Conservation (phyloP, 2,888 invertebrate genomes). For the Chloroclystis v-ata region DNA sequence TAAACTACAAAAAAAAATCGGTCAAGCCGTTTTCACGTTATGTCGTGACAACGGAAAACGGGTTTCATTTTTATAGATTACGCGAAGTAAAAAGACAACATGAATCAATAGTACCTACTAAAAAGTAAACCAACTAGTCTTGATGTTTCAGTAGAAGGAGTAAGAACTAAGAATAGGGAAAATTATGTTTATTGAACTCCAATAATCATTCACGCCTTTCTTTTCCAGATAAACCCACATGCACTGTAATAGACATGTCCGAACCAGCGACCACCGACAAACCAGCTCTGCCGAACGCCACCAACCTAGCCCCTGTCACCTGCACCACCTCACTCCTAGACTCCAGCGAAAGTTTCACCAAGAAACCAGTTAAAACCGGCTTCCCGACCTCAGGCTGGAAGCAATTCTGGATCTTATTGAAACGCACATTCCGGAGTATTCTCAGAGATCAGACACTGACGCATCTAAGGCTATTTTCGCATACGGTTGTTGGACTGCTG, state of each 20-base stretch:
- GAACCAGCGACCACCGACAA: slow-evolving; percentile 62
- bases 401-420: slow-evolving; percentile 92
- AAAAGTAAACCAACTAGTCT: no score
- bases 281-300: slow-evolving; percentile 53
- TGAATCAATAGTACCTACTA: no score
- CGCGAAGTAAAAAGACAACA: no score
- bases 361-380: slow-evolving; percentile 81
- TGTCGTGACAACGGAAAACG: no score
- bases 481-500: slow-evolving; percentile 92
- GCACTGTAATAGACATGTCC: slow-evolving; percentile 75
- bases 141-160: no score
- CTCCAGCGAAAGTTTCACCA: slow-evolving; percentile 85
- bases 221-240: slow-evolving; percentile 73
- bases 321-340: slow-evolving; percentile 84
- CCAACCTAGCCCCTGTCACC: slow-evolving; percentile 75
- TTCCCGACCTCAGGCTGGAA: slow-evolving; percentile 90
- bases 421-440: slow-evolving; percentile 89
- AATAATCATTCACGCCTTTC: no score
- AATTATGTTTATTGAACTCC: no score
- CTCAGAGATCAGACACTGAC: slow-evolving; percentile 93
- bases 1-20: no score
- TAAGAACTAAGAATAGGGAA: no score
- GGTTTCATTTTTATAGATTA: no score
- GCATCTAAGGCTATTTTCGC: slow-evolving; percentile 90
- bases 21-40: no score